Evolutionary conservation across 2,888 invertebrate genomes (phyloP).

Genomic region (Chymomyza fuscimana): DNA sequence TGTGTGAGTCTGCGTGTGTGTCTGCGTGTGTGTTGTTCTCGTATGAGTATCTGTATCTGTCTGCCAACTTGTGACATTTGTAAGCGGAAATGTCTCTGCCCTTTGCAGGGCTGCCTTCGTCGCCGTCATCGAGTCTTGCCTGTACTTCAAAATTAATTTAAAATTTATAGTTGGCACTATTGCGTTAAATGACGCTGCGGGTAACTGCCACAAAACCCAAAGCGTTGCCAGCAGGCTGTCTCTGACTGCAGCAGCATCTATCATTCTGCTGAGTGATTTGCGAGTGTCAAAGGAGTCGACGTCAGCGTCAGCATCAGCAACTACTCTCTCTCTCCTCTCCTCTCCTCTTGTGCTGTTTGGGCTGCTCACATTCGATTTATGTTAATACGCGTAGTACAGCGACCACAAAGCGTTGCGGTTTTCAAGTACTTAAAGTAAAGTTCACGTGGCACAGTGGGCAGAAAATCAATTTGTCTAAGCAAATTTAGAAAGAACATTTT

Average conservation of each 20-base stretch:
- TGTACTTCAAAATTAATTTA: slow-evolving; percentile 72
- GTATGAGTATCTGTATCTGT: not conserved
- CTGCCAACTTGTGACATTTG: slow-evolving; percentile 4
- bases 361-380: slow-evolving; percentile 64
- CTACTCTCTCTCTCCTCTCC: slow-evolving; percentile 4
- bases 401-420: slow-evolving; percentile 50
- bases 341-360: slow-evolving; percentile 5
- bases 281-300: slow-evolving; percentile 65
- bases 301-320: not conserved
- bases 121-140: slow-evolving; percentile 31
- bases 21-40: not conserved
- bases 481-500: too few relatives aligned
- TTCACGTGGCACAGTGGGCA: slow-evolving; percentile 22
- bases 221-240: not conserved
- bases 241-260: slow-evolving; percentile 42
- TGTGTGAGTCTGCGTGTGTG: slow-evolving; percentile 22
- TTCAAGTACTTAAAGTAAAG: slow-evolving; percentile 31
- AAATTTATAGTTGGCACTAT: slow-evolving; percentile 73
- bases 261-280: slow-evolving; percentile 70
- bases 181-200: slow-evolving; percentile 71
- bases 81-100: slow-evolving; percentile 12
- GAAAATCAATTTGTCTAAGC: not conserved
- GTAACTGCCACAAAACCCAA: slow-evolving; percentile 12
- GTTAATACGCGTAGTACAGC: slow-evolving; percentile 52
- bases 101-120: slow-evolving; percentile 54